phyloP scores from a whole-genome alignment of 1,140 invertebrate genomes.

The Andrena cerasifolii region DNA sequence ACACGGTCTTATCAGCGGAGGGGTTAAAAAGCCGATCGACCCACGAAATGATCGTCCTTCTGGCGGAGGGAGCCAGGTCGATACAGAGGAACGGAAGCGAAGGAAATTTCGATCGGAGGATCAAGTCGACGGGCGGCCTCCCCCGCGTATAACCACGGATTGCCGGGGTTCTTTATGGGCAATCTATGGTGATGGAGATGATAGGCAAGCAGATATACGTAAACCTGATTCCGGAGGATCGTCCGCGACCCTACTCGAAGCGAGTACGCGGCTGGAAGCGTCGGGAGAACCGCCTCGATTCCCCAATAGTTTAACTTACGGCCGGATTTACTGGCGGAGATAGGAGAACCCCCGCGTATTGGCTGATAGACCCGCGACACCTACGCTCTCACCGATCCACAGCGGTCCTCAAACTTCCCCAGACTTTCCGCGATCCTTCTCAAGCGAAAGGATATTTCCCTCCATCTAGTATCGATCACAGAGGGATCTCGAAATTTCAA shows the following conservation, averaged over 20 bases:
- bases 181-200: conserved; percentile 83
- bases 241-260: conserved; percentile 69
- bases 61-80: conserved; percentile 6
- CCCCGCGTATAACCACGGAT: conserved; percentile 81
- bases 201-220: conserved; percentile 82
- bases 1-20: neutral
- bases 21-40: conserved; percentile 8
- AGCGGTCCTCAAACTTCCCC: conserved; percentile 70
- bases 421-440: neutral
- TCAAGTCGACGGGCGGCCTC: conserved; percentile 50
- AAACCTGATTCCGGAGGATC: conserved; percentile 81
- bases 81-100: conserved; percentile 43
- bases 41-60: conserved; percentile 5
- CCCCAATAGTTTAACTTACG: conserved; percentile 83
- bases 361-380: conserved; percentile 78
- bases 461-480: neutral
- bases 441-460: neutral
- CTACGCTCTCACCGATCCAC: conserved; percentile 67
- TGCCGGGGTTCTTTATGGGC: conserved; percentile 81
- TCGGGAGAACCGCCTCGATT: conserved; percentile 73
- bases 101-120: conserved; percentile 54
- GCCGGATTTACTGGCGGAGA: conserved; percentile 82
- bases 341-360: conserved; percentile 76
- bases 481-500: no score
- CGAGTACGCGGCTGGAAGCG: conserved; percentile 53